Base-by-base conservation (phyloP, 2,888 invertebrate genomes). In the Caenorhabditis zanzibari region DNA sequence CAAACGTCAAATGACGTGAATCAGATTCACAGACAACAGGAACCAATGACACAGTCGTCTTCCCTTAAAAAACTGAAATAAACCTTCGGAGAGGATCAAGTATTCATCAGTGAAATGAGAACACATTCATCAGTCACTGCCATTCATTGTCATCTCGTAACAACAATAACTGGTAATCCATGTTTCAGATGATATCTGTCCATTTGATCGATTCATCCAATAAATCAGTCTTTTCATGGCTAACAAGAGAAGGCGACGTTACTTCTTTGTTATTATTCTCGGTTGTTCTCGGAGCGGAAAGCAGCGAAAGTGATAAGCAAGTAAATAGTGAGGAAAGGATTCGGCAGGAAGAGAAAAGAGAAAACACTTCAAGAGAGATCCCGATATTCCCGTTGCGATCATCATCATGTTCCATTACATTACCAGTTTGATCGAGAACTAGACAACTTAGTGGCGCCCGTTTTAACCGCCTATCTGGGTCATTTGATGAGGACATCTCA, bases 281-380 rank as follows among this genome's bases (percentile, higher is more conserved):
- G 10, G 16, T 19, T 19, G 19, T 10, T 54, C 19, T 32, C 32
- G 32, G 32, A 28, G 61, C 56, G 75, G 38, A 64, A 49, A 63
- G 32, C 58, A 73, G 76, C n/a, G 77, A 77, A 71, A 77, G 77
- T 71, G 77, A 77, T 77, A 77, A 77, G 69, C 77, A 52, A 71
- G 77, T 77, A 71, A 77, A 77, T 71, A 77, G 54, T 77, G 71
- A 77, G 52, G 52, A 59, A n/a, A 68, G 56, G 26, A 58, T 16
- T 52, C 16, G 32, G 61, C 32, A 32, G 28, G 41, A 59, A 49
- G 47, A 47, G 47, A 47, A n/a, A 49, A 52, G 52, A n/a, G 41
- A 28, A 35, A 41, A 64, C 54, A 64, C 47, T 47, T 41, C 32
- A 9, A 52, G 59, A 77, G n/a, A n/a, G n/a, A n/a, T n/a, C 54